These are phyloP conservation scores for Lacerta agilis DNA, from an alignment of 2,797 vertebrate genomes.

Conservation along the genomic window DNA sequence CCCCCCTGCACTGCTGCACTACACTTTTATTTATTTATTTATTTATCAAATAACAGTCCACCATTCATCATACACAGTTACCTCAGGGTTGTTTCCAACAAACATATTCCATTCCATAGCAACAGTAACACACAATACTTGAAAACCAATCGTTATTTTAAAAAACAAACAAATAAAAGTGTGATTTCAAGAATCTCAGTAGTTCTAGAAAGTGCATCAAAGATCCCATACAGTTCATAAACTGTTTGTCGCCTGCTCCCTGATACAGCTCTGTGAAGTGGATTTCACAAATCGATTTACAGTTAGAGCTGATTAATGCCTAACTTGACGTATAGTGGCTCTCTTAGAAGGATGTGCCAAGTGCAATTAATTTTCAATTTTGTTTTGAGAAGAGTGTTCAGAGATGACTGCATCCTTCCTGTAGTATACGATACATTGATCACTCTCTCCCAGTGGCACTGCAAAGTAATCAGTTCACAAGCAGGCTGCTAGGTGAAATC, in stretches of 20 bases:
- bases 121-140: too few relatives aligned
- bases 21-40: too few relatives aligned
- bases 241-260: neutral
- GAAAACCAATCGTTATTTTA: too few relatives aligned
- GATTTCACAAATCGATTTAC: too few relatives aligned
- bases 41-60: too few relatives aligned
- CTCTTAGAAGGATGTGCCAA: neutral
- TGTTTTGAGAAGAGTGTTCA: neutral
- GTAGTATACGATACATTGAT: neutral
- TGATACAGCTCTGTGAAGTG: neutral
- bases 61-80: too few relatives aligned
- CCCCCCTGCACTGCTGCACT: too few relatives aligned
- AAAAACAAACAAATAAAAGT: neutral
- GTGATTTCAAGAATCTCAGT: neutral
- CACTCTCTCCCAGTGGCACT: neutral
- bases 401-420: neutral
- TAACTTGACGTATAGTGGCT: neutral
- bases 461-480: neutral
- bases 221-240: neutral
- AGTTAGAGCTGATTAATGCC: too few relatives aligned
- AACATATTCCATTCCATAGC: too few relatives aligned
- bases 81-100: too few relatives aligned
- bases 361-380: conserved; percentile 10
- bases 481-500: neutral
- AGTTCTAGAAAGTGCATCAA: neutral